Percentiles rank a stretch among this genome's conserved stretches.
phyloP scores from a whole-genome alignment of 2,113 vertebrate genomes.

The Cnemophilus loriae region DNA sequence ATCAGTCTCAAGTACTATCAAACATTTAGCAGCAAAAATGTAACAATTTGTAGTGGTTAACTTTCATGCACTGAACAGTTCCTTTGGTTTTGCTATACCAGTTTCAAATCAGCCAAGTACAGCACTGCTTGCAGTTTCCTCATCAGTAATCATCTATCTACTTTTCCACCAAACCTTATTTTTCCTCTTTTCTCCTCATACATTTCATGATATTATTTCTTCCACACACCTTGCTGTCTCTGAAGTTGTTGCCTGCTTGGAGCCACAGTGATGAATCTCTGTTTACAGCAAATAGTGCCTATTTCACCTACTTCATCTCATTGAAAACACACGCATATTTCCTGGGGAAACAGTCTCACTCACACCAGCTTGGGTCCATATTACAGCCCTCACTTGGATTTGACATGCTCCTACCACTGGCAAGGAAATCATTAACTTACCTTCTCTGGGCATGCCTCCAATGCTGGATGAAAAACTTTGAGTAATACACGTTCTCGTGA shows the following conservation, averaged over 20 bases:
- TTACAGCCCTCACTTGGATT: not conserved
- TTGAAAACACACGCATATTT: not conserved
- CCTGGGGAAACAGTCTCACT: not conserved
- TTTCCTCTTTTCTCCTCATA: not conserved
- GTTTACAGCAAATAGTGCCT: not conserved
- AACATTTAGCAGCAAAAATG: not conserved
- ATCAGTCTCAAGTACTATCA: not conserved
- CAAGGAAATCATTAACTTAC: not conserved
- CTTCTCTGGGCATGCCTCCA: not conserved
- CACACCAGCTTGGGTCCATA: not conserved
- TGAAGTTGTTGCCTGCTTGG: not conserved
- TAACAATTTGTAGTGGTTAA: not conserved
- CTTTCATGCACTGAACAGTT: not conserved
- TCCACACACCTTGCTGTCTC: rapidly evolving
- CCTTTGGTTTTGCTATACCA: not conserved
- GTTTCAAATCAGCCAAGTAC: not conserved
- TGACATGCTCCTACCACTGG: not conserved
- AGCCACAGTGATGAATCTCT: not conserved
- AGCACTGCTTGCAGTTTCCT: not conserved
- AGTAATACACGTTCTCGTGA: not conserved
- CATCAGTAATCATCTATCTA: not conserved
- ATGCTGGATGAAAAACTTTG: not conserved
- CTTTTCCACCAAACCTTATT: not conserved
- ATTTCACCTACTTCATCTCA: not conserved
- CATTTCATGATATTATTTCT: not conserved